Evolutionary conservation across 2,113 vertebrate genomes (phyloP), one percentile per base, ranked within the genome.

Genomic region (Aplodontia rufa): DNA sequence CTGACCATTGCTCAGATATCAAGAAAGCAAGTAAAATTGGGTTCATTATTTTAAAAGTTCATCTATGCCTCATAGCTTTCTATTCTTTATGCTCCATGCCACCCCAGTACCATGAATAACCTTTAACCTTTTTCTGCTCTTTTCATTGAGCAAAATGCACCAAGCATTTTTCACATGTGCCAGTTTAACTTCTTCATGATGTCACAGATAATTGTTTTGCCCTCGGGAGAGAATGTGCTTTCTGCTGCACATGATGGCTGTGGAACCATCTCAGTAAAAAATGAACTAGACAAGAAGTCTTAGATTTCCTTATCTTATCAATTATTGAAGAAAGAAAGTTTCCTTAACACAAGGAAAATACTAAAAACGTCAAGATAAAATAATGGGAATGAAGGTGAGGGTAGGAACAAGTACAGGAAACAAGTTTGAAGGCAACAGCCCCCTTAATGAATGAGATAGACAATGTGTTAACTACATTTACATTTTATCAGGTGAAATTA

Each of bases 121-220:
- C 82, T 68, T 72, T 97, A 26, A 96, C 69, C 17, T 85, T 96
- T 93, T 94, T n/a, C 71, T 96, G 53, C 79, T 95, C 76, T 97
- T 97, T 97, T 71, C 90, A 4, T 0, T 7, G 74, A 97, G 55
- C 86, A 96, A 96, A 97, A 94, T 71, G 89, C 93, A 97, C 97
- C 93, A 97, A 97, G 92, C 72, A 87, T 96, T 97, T 97, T 97
- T 97, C 30, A 3, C 87, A 80, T 11, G 2, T 96, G 62, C 95
- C 80, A 51, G 60, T 97, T 98, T 97, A 97, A 96, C 81, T 98
- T 96, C 96, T 97, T 97, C 95, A 97, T 97, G 98, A 98, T 97
- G 98, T 97, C 96, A 97, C 87, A 95, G 90, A 97, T 98, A 98
- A 98, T 97, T 98, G 96, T 98, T 98, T 98, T 97, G 97, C 97